Evolutionary conservation across 1,140 invertebrate species (phyloP), one percentile per base, ranked within the genome.

Genomic region (Habropoda laboriosa): DNA sequence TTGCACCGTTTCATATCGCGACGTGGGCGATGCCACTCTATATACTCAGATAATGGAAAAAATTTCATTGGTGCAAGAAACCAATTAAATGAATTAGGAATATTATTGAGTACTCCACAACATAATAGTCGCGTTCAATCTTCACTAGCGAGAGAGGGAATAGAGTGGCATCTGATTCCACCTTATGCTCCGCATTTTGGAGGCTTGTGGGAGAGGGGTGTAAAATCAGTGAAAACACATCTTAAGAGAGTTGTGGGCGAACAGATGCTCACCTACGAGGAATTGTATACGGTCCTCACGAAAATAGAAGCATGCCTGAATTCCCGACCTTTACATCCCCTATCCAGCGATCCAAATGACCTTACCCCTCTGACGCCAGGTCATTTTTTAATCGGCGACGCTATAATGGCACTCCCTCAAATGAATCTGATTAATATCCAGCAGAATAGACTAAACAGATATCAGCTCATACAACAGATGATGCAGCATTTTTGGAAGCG

Each of bases 401-500:
- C n/a, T 13, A 5, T 68, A n/a, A 53, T 3, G 30, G 16, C 16
- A 18, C 16, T 70, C 0, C 51, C 35, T n/a, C 27, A 70, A 10
- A 5, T 13, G 0, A n/a, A 70, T 30, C 0, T 55, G 3, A 32
- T 6, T 0, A 5, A 38, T 5, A 24, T 70, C 0, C 27, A 47
- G 0, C 6, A 3, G 6, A 40, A 40, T 27, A 47, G 51, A 16
- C 13, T 70, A 3, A 35, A 30, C 8, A 21, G 7, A 16, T 55
- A 18, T 8, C 38, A 53, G 24, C 32, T 53, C n/a, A 47, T 38
- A 0, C 58, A 58, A 38, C 16, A 35, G 7, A 13, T 3, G 8
- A 18, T 30, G 3, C 60, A 63, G 10, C 21, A 74, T 8, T 64
- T 57, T 63, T 74, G 57, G 72, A 49, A 47, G 7, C 58, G 72